These are phyloP conservation scores for Lepus europaeus DNA, from an alignment of 2,113 vertebrate species.

Conservation along the genomic window DNA sequence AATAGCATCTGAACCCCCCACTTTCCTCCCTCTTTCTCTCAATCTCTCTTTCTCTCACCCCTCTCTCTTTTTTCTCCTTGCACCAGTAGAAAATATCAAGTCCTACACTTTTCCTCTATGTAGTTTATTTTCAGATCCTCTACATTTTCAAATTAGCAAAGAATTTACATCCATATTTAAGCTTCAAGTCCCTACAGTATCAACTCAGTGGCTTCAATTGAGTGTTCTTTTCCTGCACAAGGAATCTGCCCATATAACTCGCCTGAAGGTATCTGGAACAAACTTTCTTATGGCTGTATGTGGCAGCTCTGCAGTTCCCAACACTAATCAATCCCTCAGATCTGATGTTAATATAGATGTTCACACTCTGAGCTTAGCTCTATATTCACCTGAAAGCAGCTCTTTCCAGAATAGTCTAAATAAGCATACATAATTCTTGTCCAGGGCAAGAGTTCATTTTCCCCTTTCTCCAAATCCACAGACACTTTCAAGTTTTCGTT, in stretches of 20 bases:
- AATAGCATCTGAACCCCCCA: too few species aligned
- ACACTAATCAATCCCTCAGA: not conserved
- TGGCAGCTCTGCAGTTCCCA: not conserved
- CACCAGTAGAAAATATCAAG: not conserved
- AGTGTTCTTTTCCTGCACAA: not conserved
- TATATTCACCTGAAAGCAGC: not conserved
- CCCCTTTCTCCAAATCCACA: not conserved
- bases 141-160: not conserved
- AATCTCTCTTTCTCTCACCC: not conserved
- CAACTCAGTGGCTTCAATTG: not conserved
- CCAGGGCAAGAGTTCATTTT: not conserved
- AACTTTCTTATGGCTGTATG: not conserved
- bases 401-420: not conserved
- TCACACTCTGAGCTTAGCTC: not conserved
- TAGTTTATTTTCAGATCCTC: not conserved
- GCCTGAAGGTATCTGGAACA: not conserved
- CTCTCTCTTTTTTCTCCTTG: not conserved
- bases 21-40: rapidly evolving
- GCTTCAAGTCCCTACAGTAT: not conserved
- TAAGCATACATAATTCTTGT: not conserved
- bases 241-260: not conserved
- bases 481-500: not conserved
- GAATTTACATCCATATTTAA: not conserved
- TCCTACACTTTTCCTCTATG: not conserved
- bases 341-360: not conserved